These are phyloP conservation scores for Larimichthys crocea DNA, from an alignment of 2,113 vertebrate species.

Conservation along the genomic window DNA sequence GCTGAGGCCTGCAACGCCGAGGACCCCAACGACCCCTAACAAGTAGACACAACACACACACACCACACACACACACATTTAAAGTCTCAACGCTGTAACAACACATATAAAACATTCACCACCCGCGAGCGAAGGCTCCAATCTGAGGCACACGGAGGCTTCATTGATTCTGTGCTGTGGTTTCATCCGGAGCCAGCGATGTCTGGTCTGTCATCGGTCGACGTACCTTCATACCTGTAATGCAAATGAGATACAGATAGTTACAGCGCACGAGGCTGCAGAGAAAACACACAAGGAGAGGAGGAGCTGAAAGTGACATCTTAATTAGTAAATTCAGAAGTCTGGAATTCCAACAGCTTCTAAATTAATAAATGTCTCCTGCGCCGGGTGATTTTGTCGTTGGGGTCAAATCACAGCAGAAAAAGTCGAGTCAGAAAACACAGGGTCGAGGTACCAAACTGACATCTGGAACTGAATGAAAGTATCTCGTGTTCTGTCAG, in stretches of 20 bases:
- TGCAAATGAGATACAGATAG: conserved; percentile 4
- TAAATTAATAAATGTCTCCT: neutral
- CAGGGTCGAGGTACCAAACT: neutral
- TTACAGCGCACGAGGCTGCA: neutral
- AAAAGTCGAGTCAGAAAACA: neutral
- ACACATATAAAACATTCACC: neutral
- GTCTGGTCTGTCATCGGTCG: neutral
- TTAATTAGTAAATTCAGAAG: neutral
- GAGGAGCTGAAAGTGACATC: neutral
- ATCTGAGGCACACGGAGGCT: neutral
- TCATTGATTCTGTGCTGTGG: conserved; percentile 5
- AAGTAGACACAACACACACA: conserved; percentile 82
- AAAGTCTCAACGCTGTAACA: neutral
- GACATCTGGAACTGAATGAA: neutral
- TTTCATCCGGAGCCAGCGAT: neutral
- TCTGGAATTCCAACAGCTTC: neutral
- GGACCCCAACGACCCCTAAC: conserved; percentile 92
- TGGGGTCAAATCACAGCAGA: neutral
- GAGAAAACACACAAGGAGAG: neutral
- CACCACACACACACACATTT: too few relatives aligned
- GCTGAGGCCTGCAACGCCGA: conserved; percentile 93
- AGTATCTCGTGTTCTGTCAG: neutral
- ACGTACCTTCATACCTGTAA: neutral
- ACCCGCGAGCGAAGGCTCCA: neutral
- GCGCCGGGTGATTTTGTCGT: neutral